phyloP scores from a whole-genome alignment of 2,113 vertebrate species.

The Psilopsiagon aurifrons region DNA sequence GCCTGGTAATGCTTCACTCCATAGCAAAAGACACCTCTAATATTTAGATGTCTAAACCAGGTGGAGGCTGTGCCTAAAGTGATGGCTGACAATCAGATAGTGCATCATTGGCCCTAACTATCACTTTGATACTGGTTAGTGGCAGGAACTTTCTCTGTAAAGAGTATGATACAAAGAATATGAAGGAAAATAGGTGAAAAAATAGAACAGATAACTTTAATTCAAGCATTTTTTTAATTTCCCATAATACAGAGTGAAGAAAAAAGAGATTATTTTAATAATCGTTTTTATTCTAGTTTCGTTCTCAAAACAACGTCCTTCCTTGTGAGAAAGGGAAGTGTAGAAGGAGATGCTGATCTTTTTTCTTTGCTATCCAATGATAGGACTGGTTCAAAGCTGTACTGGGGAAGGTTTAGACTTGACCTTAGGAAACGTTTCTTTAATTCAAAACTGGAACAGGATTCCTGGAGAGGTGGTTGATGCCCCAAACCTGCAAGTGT shows the following conservation, averaged over 20 bases:
- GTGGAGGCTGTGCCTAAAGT: not conserved
- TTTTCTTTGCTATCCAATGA: not conserved
- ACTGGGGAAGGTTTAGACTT: not conserved
- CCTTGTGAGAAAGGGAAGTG: not conserved
- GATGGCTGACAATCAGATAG: not conserved
- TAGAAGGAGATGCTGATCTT: not conserved
- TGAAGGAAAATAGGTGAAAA: not conserved
- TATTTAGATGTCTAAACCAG: not conserved
- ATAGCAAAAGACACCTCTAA: conserved; percentile 7
- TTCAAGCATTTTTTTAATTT: not conserved
- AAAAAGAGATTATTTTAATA: not conserved
- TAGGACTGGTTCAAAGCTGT: not conserved
- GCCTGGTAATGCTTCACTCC: conserved; percentile 3
- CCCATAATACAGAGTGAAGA: not conserved
- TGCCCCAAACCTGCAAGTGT: not conserved
- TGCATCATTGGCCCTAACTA: not conserved
- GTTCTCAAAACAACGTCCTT: not conserved
- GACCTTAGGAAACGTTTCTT: not conserved
- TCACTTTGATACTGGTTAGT: not conserved
- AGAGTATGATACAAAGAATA: not conserved
- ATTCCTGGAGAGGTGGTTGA: not conserved
- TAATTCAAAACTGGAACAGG: not conserved
- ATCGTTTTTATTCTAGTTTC: not conserved
- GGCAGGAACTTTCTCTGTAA: not conserved
- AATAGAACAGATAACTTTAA: not conserved